phyloP scores from a whole-genome alignment of 2,113 vertebrate species.

The Phycodurus eques region DNA sequence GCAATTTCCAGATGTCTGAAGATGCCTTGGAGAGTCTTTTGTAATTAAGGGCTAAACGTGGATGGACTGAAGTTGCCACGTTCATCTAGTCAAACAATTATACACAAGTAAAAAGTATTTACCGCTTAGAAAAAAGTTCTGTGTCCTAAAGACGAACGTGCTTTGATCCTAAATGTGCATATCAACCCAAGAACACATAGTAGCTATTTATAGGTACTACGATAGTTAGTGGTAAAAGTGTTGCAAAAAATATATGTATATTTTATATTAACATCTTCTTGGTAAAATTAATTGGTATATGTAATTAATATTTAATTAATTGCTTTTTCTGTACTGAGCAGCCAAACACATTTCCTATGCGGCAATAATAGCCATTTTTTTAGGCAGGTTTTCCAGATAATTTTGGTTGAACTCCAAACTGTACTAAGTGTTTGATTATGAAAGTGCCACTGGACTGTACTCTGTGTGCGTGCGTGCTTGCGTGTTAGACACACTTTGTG shows the following conservation, averaged over 20 bases:
- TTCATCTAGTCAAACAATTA: too few species aligned
- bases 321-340: not conserved
- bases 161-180: too few species aligned
- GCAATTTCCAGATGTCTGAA: too few species aligned
- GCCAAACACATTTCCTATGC: not conserved
- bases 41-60: too few species aligned
- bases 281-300: not conserved
- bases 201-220: not conserved
- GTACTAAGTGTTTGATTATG: not conserved
- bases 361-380: not conserved
- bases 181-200: too few species aligned
- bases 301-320: not conserved
- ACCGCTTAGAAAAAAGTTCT: too few species aligned
- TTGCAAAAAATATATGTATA: not conserved
- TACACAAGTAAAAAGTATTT: too few species aligned
- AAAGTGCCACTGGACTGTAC: not conserved
- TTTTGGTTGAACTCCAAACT: not conserved
- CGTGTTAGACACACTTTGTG: conserved; percentile 29
- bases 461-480: conserved; percentile 2
- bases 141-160: too few species aligned
- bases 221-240: not conserved
- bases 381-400: not conserved
- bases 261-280: not conserved
- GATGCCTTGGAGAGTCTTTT: too few species aligned
- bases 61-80: too few species aligned